Base-by-base conservation (phyloP, 2,113 vertebrate species). In the Ctenodactylus gundi region DNA sequence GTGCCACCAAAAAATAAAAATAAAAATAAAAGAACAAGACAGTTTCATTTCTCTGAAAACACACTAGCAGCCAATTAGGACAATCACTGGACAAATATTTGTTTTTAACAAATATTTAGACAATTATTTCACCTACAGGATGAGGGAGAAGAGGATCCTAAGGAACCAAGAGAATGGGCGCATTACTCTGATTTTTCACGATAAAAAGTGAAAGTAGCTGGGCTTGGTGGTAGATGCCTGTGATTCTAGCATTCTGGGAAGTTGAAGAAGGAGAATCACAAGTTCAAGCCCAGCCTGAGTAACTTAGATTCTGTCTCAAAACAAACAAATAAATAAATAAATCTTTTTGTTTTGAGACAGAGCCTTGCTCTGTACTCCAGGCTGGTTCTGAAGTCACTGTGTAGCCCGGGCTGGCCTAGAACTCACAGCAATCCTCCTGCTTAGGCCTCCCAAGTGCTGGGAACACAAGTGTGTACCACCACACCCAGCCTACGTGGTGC, bases 91-190 rank as follows among this genome's bases (percentile, higher is more conserved):
- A 53, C 7, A 89, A 94, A 70, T 53, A 82, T 27, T 6, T 44
- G 15, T 85, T 91, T 91, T 78, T 72, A 92, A 78, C 31, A 89
- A 88, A 65, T 36, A 94, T 39, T 88, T 90, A 78, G 21, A 86
- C 39, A 82, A 94, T 78, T 86, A 87, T 95, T 41, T 67, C 58
- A 51, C 39, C 68, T 93, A 70, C 55, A 7, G 12, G 41, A 34
- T 13, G 27, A 75, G 36, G 25, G 11, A 53, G 53, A 88, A 93
- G 89, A 86, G 27, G 57, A 18, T 36, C 44, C 53, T 55, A 65
- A 34, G 67, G n/a, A 81, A 86, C 41, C 12, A 76, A 95, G 36
- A 51, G 4, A 53, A 41, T 20, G 67, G 21, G 67, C 36, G 41
- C 27, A 70, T 41, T 25, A 23, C 67, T 39, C 67, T 68, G 67